phyloP scores from a whole-genome alignment of 2,113 vertebrate species.

The Reinhardtius hippoglossoides region DNA sequence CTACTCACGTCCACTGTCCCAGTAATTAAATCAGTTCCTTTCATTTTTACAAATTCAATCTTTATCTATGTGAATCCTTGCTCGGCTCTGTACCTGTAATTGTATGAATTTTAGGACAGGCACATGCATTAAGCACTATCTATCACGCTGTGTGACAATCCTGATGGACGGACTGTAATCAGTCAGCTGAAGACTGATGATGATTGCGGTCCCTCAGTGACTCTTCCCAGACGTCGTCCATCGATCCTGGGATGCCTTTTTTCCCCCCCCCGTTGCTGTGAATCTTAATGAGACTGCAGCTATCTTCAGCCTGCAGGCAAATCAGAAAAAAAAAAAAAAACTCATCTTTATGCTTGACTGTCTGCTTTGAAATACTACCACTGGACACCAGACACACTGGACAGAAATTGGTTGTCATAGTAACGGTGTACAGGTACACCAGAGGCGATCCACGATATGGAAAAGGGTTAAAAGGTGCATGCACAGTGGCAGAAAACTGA shows the following conservation, averaged over 20 bases:
- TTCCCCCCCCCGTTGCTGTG: constrained; percentile 9
- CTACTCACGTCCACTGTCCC: constrained; percentile 8
- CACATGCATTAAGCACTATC: no score
- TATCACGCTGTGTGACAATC: no score
- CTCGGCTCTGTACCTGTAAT: background rate
- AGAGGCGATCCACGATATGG: constrained; percentile 8
- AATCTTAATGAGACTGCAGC: constrained; percentile 15
- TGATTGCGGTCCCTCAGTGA: constrained; percentile 17
- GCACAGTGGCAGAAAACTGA: background rate
- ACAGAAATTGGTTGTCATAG: constrained; percentile 40
- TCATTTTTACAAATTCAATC: background rate
- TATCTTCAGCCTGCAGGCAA: background rate
- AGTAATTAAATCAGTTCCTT: constrained; percentile 23
- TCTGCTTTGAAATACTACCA: constrained; percentile 1
- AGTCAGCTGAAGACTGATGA: constrained; percentile 21
- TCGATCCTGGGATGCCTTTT: constrained; percentile 4
- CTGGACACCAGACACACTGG: constrained; percentile 11
- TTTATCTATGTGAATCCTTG: background rate
- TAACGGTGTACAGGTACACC: constrained; percentile 30
- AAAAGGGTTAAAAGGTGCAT: background rate
- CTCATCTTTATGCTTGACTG: background rate
- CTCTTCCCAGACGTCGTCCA: constrained; percentile 21
- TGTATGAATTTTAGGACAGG: background rate
- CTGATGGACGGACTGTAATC: background rate
- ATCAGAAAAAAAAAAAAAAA: background rate